Base-by-base conservation (phyloP, 2,888 invertebrate species). In the Aromia moschata region DNA sequence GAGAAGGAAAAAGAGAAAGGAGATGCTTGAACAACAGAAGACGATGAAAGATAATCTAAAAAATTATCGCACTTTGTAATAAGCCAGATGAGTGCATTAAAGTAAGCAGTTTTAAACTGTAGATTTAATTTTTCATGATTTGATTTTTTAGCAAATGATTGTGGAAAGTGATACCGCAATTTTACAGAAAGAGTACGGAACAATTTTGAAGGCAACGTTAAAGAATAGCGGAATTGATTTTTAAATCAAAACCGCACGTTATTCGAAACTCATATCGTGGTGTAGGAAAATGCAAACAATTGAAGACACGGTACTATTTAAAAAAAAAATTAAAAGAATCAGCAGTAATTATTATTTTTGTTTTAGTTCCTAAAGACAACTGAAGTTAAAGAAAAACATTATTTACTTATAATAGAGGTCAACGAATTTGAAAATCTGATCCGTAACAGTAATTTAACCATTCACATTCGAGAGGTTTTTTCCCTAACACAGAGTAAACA, bases 261-360 rank as follows among this genome's bases (percentile, higher is more conserved):
- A n/a, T n/a, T n/a, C n/a, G 11, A 76, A 77, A 44, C 75, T 79
- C 46, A 74, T 84, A 30, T 76, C 77, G 1, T 84, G 84, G 84
- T 79, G 61, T 15, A 74, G 81, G 68, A 75, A 61, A 18, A 43
- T 74, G 1, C 75, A 78, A 11, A 58, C 61, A 15, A 33, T 68
- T 30, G 62, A 69, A 60, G 59, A 64, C 60, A 65, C 57, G 65
- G 70, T 70, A 64, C 59, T 12, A 25, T 16, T 49, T 25, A 5
- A 17, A 36, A 37, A 31, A 1, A 17, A 31, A 4, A 10, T 3
- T 18, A 20, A 4, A 4, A 10, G 15, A 12, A 2, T 25, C n/a
- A 11, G 25, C 2, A 0, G 12, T 9, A 14, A 12, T 1, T 9
- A 37, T n/a, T 5, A 43, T 14, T 53, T 30, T 30, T 47, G 65